Base-by-base conservation (phyloP, 2,888 invertebrate genomes). In the Masnerella sp. region DNA sequence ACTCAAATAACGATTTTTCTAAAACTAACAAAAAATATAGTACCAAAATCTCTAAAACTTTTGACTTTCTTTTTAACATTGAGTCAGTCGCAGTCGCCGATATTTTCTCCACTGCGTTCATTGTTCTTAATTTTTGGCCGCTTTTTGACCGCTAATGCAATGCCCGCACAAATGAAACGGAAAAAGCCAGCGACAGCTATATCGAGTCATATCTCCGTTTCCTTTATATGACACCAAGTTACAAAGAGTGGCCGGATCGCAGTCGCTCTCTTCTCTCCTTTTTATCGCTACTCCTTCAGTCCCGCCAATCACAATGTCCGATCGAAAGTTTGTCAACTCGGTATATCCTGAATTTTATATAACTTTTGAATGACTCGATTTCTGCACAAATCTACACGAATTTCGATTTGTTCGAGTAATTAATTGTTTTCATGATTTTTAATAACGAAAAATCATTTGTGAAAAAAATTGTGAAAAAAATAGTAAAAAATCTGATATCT, bases 141-240 rank as follows among this genome's bases (percentile, higher is more conserved):
- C 11, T 45, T 59, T 43, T 20, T 25, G n/a, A 3, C 47, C 9
- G 52, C 42, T 64, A 54, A 64, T 64, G 52, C 54, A 36, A 49
- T 49, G 54, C 64, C 42, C 30, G 52, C 43, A 52, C 64, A 64
- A 64, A 65, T 65, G 65, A 65, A 56, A 54, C 65, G 47, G 54
- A 65, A 65, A 56, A 47, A 38, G 42, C 32, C 15, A 42, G 17
- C 49, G 49, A 62, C 51, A 43, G 22, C 62, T 51, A 62, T 51
- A 62, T 62, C 43, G 51, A 62, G 51, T 20, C 51, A 62, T 51
- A 62, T 62, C 62, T 51, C 28, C 51, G 22, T 52, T 43, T 64
- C 52, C 62, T 34, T 64, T 36, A 34, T 43, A 42, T 43, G 36
- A 43, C 62, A 52, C 52, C 52, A 28, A 32, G 43, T 64, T 43